These are phyloP conservation scores for Amphilophus citrinellus DNA, from an alignment of 2,113 vertebrate species.

Conservation along the genomic window DNA sequence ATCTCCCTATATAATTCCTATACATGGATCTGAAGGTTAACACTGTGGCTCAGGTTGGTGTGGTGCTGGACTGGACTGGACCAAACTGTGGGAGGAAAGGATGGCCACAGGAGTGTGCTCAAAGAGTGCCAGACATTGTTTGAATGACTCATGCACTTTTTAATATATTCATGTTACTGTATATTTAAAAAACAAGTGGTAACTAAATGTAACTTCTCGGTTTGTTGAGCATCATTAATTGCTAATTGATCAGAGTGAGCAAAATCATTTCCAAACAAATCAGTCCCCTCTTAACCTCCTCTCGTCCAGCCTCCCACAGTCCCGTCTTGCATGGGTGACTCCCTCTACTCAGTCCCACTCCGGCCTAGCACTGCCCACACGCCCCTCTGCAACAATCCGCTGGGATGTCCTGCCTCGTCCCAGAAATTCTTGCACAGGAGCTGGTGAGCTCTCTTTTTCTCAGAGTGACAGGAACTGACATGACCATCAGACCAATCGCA, in stretches of 20 bases:
- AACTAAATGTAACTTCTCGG: neutral
- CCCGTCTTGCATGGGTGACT: conserved; percentile 47
- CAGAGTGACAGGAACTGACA: conserved; percentile 36
- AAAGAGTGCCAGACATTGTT: conserved; percentile 7
- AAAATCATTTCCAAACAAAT: neutral
- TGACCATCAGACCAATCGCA: conserved; percentile 37
- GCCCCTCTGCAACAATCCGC: conserved; percentile 58
- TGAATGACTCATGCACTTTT: neutral
- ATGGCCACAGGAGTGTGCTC: conserved; percentile 13
- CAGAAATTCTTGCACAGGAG: conserved; percentile 53
- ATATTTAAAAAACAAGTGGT: neutral
- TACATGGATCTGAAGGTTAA: conserved; percentile 54
- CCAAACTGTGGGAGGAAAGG: conserved; percentile 45
- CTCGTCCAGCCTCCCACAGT: conserved; percentile 32
- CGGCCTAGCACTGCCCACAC: conserved; percentile 42
- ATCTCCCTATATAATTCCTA: conserved; percentile 68
- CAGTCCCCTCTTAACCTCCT: conserved; percentile 4
- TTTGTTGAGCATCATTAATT: conserved; percentile 3
- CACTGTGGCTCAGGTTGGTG: conserved; percentile 27
- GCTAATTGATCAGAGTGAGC: neutral
- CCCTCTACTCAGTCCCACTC: conserved; percentile 45
- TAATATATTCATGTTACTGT: neutral
- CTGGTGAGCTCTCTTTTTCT: conserved; percentile 34
- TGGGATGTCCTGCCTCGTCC: conserved; percentile 31
- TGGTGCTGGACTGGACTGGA: conserved; percentile 64